phyloP scores from a whole-genome alignment of 2,888 invertebrate genomes.

The Atethmia centrago region DNA sequence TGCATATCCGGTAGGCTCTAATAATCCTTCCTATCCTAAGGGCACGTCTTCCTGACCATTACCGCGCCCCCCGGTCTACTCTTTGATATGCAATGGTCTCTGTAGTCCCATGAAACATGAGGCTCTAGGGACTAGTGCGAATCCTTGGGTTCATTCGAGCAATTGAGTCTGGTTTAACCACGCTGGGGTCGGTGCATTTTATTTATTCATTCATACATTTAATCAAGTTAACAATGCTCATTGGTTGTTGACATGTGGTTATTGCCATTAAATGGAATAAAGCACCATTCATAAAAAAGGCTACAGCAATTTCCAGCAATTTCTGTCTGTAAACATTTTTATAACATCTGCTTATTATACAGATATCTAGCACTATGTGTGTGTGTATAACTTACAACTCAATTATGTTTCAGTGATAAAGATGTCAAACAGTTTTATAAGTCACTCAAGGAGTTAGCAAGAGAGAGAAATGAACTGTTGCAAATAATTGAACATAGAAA shows the following conservation, averaged over 20 bases:
- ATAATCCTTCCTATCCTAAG: no score
- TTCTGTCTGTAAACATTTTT: slow-evolving; percentile 3
- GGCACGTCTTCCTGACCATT: no score
- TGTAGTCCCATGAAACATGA: no score
- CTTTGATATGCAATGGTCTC: no score
- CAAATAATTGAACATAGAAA: slow-evolving; percentile 88
- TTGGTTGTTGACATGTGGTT: neutral
- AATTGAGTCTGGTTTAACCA: no score
- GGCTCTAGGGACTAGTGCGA: no score
- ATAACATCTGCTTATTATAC: neutral
- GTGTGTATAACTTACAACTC: neutral
- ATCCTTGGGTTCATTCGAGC: no score
- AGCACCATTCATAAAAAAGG: neutral
- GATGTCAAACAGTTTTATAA: slow-evolving; percentile 86
- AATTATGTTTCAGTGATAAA: slow-evolving; percentile 81
- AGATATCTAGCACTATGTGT: neutral
- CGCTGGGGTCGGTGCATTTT: no score
- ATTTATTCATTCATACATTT: no score
- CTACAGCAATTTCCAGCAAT: neutral
- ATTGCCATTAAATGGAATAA: slow-evolving; percentile 9
- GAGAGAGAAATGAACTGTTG: slow-evolving; percentile 92
- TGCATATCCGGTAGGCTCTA: no score
- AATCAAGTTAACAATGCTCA: neutral
- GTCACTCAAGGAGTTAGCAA: slow-evolving; percentile 90
- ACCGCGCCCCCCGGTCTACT: no score